Conservation (phyloP, 2,797 vertebrate genomes). For the Mus minutoides region DNA sequence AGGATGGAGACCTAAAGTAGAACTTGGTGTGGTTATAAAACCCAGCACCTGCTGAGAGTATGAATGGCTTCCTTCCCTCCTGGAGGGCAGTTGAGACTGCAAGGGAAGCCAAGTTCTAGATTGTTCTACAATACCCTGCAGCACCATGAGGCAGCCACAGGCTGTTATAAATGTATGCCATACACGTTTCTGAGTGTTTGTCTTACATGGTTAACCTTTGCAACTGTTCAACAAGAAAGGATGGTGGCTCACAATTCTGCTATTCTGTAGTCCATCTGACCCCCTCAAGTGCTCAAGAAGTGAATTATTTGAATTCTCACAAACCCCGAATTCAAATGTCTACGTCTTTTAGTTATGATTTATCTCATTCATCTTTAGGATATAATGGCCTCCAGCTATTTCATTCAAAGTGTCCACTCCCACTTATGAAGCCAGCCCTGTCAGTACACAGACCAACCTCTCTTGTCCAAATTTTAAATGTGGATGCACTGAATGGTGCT, state of each 20-base stretch:
- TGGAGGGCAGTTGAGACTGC: not conserved
- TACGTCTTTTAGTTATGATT: constrained; percentile 44
- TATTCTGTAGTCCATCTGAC: constrained; percentile 36
- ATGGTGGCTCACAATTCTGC: constrained; percentile 4
- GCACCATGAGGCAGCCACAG: not conserved
- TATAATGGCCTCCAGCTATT: constrained; percentile 10
- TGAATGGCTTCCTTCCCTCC: not conserved
- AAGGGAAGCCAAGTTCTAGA: not conserved
- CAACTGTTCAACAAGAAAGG: constrained; percentile 56
- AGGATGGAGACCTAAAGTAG: not conserved
- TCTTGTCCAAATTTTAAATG: not conserved
- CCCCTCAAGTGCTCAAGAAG: constrained; percentile 58
- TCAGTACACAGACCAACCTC: not conserved
- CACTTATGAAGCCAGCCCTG: not conserved
- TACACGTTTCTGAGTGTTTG: not conserved
- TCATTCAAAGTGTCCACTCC: not conserved
- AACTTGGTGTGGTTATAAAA: not conserved
- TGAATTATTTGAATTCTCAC: constrained; percentile 54
- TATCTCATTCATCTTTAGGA: constrained; percentile 40
- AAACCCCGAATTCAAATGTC: constrained; percentile 50
- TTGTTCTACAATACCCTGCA: no score
- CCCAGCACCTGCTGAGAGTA: not conserved
- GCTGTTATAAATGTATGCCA: not conserved
- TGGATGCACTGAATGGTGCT: not conserved
- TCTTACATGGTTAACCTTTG: constrained; percentile 51